phyloP scores from a whole-genome alignment of 2,113 vertebrate genomes.

The Odocoileus virginianus region DNA sequence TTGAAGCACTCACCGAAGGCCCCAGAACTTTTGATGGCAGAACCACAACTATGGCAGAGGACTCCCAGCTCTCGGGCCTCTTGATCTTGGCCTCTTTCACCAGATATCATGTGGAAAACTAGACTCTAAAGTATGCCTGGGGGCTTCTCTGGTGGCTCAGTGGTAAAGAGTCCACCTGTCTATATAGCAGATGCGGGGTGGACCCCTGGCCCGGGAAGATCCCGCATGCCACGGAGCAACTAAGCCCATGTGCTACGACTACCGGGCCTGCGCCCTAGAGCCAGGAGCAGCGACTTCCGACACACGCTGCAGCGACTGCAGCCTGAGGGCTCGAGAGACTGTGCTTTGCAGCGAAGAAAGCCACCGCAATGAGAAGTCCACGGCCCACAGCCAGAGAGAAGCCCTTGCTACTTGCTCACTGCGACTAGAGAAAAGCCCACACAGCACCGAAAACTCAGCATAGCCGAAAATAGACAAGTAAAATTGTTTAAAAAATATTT shows the following conservation, averaged over 20 bases:
- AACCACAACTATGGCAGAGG: neutral
- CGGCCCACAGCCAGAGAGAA: neutral
- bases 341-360: neutral
- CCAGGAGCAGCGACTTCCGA: neutral
- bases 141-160: neutral
- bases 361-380: rapidly evolving
- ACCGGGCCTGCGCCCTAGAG: rapidly evolving
- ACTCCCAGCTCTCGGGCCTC: neutral
- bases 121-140: neutral
- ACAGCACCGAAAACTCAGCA: neutral
- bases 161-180: neutral
- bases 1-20: neutral
- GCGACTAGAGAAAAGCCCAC: rapidly evolving
- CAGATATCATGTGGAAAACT: neutral
- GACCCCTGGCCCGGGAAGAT: neutral
- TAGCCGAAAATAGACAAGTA: neutral
- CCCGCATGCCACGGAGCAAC: neutral
- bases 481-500: neutral
- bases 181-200: neutral
- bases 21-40: neutral
- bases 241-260: rapidly evolving
- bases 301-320: rapidly evolving
- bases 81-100: neutral
- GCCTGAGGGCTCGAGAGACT: rapidly evolving
- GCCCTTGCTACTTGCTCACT: neutral